Evolutionary conservation across 2,113 vertebrate genomes (phyloP).

Genomic region (Tragelaphus strepsiceros): DNA sequence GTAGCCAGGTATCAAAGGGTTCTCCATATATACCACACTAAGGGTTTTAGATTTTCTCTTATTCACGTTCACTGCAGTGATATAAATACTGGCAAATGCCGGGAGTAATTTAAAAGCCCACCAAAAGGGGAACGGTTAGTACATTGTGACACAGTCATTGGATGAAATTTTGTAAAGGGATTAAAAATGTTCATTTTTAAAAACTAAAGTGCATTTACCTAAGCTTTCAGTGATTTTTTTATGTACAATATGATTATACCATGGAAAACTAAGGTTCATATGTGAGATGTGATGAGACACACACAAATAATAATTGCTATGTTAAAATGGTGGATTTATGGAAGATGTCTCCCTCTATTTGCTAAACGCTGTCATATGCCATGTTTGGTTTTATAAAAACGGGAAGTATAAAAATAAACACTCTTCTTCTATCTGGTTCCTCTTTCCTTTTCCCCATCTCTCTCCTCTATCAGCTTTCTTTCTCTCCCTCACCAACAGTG

Average conservation of each 20-base stretch:
- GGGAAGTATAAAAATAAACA: conserved; percentile 33
- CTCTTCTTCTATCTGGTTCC: not conserved
- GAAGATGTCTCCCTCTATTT: not conserved
- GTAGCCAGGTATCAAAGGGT: not conserved
- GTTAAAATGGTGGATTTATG: conserved; percentile 24
- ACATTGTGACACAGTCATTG: not conserved
- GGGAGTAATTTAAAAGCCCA: not conserved
- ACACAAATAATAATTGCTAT: conserved; percentile 22
- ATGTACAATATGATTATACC: not conserved
- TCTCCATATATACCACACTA: not conserved
- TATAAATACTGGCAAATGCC: not conserved
- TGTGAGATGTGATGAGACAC: conserved; percentile 10
- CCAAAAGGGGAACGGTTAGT: not conserved
- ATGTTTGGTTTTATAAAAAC: conserved; percentile 18
- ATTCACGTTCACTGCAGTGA: not conserved
- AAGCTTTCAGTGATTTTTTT: conserved; percentile 1
- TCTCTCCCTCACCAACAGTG: not conserved
- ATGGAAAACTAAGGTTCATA: conserved; percentile 11
- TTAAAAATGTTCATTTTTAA: conserved; percentile 7
- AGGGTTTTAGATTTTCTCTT: not conserved
- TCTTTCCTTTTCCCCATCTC: not conserved
- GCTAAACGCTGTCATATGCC: not conserved
- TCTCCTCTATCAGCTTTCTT: not conserved
- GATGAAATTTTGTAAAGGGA: conserved; percentile 21
- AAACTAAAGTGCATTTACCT: not conserved